Percentiles rank a stretch among this genome's conserved stretches.
These are phyloP conservation scores for Streptopelia turtur DNA, from an alignment of 2,797 vertebrate species.

Conservation along the genomic window DNA sequence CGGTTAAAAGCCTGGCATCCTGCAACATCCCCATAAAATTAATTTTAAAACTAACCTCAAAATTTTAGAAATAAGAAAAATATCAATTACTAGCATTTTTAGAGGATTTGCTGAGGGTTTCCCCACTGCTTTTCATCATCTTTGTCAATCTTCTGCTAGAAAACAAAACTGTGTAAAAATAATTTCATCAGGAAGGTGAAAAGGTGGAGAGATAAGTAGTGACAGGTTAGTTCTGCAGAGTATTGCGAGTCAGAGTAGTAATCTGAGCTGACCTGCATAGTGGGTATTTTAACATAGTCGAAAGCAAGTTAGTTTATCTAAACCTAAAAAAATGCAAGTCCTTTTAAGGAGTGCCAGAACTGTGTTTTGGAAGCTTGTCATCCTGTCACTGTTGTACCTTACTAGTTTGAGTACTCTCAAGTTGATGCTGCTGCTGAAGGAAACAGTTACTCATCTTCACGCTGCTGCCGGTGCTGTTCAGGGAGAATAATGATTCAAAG, in stretches of 20 bases:
- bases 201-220: not conserved
- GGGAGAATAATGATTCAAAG: not conserved
- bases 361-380: not conserved
- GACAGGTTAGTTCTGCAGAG: not conserved
- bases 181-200: not conserved
- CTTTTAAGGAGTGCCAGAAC: not conserved
- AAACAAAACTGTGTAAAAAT: not conserved
- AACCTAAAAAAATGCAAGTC: not conserved
- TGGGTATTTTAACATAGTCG: not conserved
- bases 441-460: not conserved
- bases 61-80: not conserved
- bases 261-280: not conserved
- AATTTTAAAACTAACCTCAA: not conserved
- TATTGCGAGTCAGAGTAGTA: not conserved
- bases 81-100: not conserved
- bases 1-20: not conserved
- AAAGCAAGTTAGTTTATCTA: not conserved
- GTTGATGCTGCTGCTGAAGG: not conserved
- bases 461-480: not conserved
- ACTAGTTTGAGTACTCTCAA: not conserved
- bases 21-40: not conserved
- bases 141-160: not conserved
- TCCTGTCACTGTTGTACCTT: not conserved
- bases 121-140: not conserved
- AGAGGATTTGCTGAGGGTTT: not conserved